Evolutionary conservation across 2,797 vertebrate species (phyloP).

Genomic region (Sphenodon punctatus): DNA sequence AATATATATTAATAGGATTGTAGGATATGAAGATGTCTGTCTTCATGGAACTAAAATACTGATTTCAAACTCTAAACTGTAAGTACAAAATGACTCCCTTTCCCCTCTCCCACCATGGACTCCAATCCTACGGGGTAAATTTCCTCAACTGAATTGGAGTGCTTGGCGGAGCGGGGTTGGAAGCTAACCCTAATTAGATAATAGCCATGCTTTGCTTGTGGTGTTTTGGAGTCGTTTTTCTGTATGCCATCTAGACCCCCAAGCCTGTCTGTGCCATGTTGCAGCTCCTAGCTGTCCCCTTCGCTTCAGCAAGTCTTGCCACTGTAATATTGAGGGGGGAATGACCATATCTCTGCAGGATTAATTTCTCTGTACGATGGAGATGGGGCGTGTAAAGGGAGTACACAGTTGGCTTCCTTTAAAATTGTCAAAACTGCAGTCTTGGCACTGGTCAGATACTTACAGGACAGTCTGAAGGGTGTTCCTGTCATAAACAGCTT

Average conservation of each 20-base stretch:
- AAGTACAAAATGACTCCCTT: background rate
- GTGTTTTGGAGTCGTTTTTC: background rate
- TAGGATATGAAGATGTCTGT: background rate
- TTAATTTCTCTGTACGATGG: background rate
- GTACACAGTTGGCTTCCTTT: background rate
- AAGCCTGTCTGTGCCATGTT: background rate
- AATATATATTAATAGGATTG: constrained; percentile 1
- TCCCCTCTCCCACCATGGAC: background rate
- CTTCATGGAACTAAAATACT: constrained; percentile 5
- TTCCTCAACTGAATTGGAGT: background rate
- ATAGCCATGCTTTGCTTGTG: background rate
- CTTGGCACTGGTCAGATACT: background rate
- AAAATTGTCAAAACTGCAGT: background rate
- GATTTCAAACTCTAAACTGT: background rate
- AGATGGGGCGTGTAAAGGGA: background rate
- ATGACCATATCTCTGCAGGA: background rate
- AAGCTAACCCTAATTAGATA: background rate
- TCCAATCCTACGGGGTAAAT: background rate
- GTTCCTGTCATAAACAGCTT: background rate
- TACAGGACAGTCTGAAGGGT: background rate
- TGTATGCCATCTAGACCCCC: background rate
- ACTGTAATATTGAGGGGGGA: background rate
- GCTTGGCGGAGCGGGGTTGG: background rate
- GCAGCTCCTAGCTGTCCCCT: background rate
- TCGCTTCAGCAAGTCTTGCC: background rate